phyloP scores from a whole-genome alignment of 2,113 vertebrate genomes.

The Circaetus cinerascens region DNA sequence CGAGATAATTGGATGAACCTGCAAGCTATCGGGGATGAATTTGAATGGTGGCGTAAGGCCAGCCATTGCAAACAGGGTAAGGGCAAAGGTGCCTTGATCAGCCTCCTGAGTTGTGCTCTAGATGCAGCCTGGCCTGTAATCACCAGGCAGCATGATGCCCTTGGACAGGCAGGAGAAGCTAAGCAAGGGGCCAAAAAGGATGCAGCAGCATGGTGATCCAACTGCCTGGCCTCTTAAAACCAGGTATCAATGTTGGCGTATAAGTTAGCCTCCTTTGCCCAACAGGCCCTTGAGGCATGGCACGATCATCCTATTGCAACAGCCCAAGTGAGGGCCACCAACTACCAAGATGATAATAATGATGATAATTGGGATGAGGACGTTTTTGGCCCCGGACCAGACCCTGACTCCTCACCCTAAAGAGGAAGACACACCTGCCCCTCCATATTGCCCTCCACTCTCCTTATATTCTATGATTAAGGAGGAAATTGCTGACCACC shows the following conservation, averaged over 20 bases:
- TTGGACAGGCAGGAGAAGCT: neutral
- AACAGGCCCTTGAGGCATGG: neutral
- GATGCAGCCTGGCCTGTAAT: neutral
- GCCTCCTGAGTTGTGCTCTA: neutral
- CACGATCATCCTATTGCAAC: neutral
- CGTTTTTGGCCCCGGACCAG: neutral
- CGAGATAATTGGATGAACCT: neutral
- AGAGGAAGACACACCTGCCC: neutral
- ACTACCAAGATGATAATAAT: neutral
- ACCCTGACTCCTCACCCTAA: neutral
- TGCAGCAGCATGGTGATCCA: neutral
- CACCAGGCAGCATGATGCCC: neutral
- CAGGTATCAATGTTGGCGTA: neutral
- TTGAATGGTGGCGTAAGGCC: neutral
- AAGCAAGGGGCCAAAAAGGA: neutral
- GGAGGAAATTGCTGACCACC: neutral
- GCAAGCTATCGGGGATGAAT: neutral
- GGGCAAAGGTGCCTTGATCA: neutral
- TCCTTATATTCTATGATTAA: neutral
- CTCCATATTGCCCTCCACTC: neutral
- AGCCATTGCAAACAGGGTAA: neutral
- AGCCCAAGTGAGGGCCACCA: neutral
- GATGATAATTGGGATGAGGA: neutral
- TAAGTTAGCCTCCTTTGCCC: neutral
- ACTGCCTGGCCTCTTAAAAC: neutral